Conservation (phyloP, 2,797 vertebrate genomes). For the Taenioides sp. region DNA sequence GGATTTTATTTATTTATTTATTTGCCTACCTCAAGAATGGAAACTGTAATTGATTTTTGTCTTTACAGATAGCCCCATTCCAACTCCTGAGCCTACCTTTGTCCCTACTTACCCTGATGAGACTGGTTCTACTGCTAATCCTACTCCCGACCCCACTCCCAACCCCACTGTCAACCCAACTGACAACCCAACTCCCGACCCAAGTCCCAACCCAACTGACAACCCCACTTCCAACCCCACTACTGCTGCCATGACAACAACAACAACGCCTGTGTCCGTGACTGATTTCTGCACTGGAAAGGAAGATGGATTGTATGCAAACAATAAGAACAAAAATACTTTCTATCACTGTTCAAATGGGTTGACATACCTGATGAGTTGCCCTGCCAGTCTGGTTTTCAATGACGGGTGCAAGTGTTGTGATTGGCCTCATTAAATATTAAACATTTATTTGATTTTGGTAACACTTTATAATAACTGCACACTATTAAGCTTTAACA, state of each 20-base stretch:
- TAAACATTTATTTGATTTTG: too few species aligned
- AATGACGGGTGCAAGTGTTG: slow-evolving; percentile 60
- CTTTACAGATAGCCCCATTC: slow-evolving; percentile 27
- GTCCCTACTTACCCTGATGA: neutral
- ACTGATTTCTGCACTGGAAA: slow-evolving; percentile 53
- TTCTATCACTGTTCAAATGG: slow-evolving; percentile 61
- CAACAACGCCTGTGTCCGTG: slow-evolving; percentile 23
- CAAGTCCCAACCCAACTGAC: neutral
- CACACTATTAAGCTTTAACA: too few species aligned
- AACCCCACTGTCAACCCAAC: neutral
- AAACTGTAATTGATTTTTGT: neutral
- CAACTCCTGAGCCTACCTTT: neutral
- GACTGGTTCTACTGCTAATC: neutral
- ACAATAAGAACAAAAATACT: slow-evolving; percentile 21
- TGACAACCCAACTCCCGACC: neutral
- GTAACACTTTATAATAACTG: too few species aligned
- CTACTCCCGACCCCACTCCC: neutral
- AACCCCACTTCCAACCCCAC: neutral
- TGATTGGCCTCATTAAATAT: slow-evolving; percentile 47
- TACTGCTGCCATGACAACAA: neutral
- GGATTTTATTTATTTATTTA: too few species aligned
- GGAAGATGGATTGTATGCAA: slow-evolving; percentile 46
- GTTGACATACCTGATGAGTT: slow-evolving; percentile 21
- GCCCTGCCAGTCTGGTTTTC: slow-evolving; percentile 50
- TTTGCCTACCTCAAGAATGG: too few species aligned